Evolutionary conservation across 2,797 vertebrate species (phyloP).

Genomic region (Tangara arthus): DNA sequence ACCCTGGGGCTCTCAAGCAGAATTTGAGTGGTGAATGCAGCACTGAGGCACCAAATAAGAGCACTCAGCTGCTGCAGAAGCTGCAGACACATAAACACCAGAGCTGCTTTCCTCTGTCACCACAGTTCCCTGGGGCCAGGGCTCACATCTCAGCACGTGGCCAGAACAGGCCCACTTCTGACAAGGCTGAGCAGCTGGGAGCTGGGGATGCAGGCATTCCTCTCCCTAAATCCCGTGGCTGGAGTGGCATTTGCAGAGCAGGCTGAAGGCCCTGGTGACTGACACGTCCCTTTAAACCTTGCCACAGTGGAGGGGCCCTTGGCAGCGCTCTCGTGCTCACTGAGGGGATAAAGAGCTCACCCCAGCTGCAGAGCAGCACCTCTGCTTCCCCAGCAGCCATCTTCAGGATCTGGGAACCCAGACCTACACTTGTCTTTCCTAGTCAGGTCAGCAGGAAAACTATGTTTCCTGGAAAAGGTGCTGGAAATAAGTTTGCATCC

Average conservation of each 20-base stretch:
- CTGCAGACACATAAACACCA: background rate
- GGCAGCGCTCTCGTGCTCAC: fast-evolving
- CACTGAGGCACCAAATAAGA: background rate
- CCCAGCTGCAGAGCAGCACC: background rate
- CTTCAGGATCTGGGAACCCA: background rate
- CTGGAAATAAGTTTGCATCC: background rate
- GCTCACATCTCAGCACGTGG: background rate
- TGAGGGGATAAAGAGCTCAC: fast-evolving
- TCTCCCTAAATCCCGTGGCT: background rate
- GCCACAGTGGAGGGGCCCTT: background rate
- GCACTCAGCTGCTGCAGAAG: background rate
- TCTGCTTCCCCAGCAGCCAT: background rate
- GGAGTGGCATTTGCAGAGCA: background rate
- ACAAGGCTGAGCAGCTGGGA: background rate
- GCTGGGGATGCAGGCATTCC: background rate
- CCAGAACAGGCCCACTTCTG: background rate
- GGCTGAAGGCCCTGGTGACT: fast-evolving
- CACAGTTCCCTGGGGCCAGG: background rate
- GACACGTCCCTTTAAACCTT: background rate
- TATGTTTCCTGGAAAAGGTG: background rate
- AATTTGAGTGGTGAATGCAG: background rate
- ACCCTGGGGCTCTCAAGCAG: background rate
- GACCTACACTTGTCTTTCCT: background rate
- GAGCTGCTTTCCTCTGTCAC: background rate
- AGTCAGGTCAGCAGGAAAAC: background rate